Percentiles rank a stretch among this genome's conserved stretches.
phyloP scores from a whole-genome alignment of 1,140 invertebrate species.

The Dendrolimus punctatus region DNA sequence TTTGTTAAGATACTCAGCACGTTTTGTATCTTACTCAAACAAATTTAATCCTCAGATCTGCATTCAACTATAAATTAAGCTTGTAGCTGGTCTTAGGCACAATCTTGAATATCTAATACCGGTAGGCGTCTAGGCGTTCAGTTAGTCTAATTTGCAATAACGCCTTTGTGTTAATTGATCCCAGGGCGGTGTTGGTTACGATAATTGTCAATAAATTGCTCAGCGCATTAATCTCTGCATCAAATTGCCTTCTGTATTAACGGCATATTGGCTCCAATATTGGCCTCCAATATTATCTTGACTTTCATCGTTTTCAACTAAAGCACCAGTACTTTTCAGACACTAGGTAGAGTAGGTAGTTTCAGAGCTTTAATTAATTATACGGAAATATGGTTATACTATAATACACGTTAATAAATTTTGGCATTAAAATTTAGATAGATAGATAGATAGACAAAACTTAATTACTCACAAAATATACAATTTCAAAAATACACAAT shows the following conservation, averaged over 20 bases:
- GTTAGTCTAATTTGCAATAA: slow-evolving; percentile 64
- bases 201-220: slow-evolving; percentile 69
- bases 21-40: no score
- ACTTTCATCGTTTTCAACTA: slow-evolving; percentile 8
- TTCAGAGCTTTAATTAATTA: background rate
- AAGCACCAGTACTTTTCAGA: background rate
- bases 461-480: no score
- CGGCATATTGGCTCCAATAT: slow-evolving; percentile 32
- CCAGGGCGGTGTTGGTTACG: slow-evolving; percentile 44
- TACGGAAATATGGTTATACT: no score
- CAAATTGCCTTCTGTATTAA: slow-evolving; percentile 41
- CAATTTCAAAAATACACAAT: no score
- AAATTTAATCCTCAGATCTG: slow-evolving; percentile 6
- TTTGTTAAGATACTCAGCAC: no score
- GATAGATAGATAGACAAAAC: no score
- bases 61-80: slow-evolving; percentile 21
- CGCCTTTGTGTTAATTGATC: slow-evolving; percentile 64
- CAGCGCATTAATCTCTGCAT: slow-evolving; percentile 60
- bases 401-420: no score
- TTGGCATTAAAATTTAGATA: no score
- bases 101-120: slow-evolving; percentile 45
- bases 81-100: slow-evolving; percentile 18
- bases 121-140: slow-evolving; percentile 23
- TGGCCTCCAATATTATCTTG: slow-evolving; percentile 11
- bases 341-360: no score